Evolutionary conservation across 2,888 invertebrate genomes (phyloP), one percentile per base, ranked within the genome.

Genomic region (Baccha elongata): DNA sequence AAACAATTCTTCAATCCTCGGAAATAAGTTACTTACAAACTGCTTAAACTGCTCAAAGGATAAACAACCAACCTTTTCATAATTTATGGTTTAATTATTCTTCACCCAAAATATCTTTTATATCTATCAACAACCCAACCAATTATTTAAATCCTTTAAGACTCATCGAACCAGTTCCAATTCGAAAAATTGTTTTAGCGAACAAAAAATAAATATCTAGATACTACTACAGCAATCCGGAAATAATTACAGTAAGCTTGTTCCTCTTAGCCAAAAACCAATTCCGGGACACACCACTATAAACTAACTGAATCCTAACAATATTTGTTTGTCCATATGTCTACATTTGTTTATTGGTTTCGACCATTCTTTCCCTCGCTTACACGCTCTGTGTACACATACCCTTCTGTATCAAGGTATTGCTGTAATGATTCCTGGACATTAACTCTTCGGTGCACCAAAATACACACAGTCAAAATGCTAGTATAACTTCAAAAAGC

Each of bases 361-460:
- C 44, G 26, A 44, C 29, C 17, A 19, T 13, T 42, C 21, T 21
- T 26, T 13, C 17, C 55, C 13, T 15, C 13, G 10, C 23, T 13
- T 3, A 3, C 48, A 15, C 23, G 5, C 6, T 29, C 46, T 52
- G 40, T 13, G 7, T 1, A 1, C 4, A 1, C 10, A 50, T 35
- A 40, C 32, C 32, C 1, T 10, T 1, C n/a, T 15, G 65, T 17
- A 75, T 71, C 19, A 62, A 76, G 65, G 62, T 67, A 76, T 40
- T 58, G 71, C 71, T 37, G 50, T 71, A 68, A 78, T 78, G 83
- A 73, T 83, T 81, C 58, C 78, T 50, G 68, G 72, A 78, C 78
- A 73, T 83, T 83, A 68, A 78, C 72, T 73, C 64, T 73, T 55
- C 53, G 62, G 78, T 83, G n/a, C 29, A 72, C 23, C 65, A 29